Base-by-base conservation (phyloP, 2,113 vertebrate genomes). In the Coptodon rendalli region DNA sequence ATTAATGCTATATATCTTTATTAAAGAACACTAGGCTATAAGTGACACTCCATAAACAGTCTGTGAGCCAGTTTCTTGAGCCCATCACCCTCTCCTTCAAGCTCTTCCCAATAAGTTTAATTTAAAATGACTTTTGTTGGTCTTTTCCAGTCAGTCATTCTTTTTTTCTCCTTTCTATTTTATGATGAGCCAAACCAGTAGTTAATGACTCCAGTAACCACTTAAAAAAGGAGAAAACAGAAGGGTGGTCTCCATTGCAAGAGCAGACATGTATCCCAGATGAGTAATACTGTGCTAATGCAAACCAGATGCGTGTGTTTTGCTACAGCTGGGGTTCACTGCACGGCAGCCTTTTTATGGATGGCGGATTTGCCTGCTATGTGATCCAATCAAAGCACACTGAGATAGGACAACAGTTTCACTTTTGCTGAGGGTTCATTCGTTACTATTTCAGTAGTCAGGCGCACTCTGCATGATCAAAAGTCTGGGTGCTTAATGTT, bases 151-250 rank as follows among this genome's bases (percentile, higher is more conserved):
- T 29, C 68, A 73, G 27, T 52, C n/a, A 59, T 85, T 57, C 7
- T 86, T 54, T 31, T 86, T 80, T 73, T 73, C 34, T 54, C 10
- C 86, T 59, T 66, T 63, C 56, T 53, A 29, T 86, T 93, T 92
- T 73, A 93, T 91, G 76, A 73, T 6, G 54, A 92, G 90, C 91
- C 92, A 95, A 92, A 92, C 89, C 92, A 93, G 91, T 88, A 92
- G 86, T 86, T 81, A 61, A 82, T 81, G 88, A 90, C 85, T 94
- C 85, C 80, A 84, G 81, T 85, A 85, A 91, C 91, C 87, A 90
- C 93, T 94, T 88, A 81, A 88, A 90, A 68, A 83, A 86, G 71
- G 84, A 73, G 38, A 92, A 90, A 91, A 87, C 63, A 92, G 80
- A 89, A 57, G 89, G 89, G 87, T 92, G 91, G 92, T 87, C 91